Conservation (phyloP, 2,113 vertebrate genomes). For the Microcebus ravelobensis region DNA sequence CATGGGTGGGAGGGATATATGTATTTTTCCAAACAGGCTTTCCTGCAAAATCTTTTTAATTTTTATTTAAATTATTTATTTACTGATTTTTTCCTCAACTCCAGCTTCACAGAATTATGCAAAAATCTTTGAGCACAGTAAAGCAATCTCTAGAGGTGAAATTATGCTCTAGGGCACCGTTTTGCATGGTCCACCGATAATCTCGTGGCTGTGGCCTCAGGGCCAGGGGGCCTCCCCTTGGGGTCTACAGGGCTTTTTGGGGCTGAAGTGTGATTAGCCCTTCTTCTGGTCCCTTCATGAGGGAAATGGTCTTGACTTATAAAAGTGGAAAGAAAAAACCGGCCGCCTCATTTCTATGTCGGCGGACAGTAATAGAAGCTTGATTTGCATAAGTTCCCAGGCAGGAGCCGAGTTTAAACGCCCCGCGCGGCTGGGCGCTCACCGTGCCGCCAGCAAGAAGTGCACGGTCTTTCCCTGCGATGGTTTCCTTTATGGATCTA, state of each 20-base stretch:
- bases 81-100: too few species aligned
- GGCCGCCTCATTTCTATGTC: neutral
- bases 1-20: neutral
- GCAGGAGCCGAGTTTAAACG: too few species aligned
- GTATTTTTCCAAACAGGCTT: neutral
- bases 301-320: neutral
- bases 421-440: neutral
- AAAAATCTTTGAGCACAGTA: neutral
- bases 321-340: neutral
- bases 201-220: rapidly evolving
- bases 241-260: rapidly evolving
- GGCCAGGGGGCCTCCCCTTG: neutral
- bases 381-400: constrained; percentile 40
- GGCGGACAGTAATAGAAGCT: neutral
- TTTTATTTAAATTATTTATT: too few species aligned
- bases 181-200: neutral
- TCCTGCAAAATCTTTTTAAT: too few species aligned
- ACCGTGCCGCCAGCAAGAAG: neutral
- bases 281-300: neutral
- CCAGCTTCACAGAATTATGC: neutral
- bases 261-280: neutral
- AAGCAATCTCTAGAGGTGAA: rapidly evolving
- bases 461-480: neutral
- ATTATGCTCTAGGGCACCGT: neutral
- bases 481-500: neutral